Evolutionary conservation across 2,888 invertebrate genomes (phyloP).

Genomic region (Leptothorax acervorum): DNA sequence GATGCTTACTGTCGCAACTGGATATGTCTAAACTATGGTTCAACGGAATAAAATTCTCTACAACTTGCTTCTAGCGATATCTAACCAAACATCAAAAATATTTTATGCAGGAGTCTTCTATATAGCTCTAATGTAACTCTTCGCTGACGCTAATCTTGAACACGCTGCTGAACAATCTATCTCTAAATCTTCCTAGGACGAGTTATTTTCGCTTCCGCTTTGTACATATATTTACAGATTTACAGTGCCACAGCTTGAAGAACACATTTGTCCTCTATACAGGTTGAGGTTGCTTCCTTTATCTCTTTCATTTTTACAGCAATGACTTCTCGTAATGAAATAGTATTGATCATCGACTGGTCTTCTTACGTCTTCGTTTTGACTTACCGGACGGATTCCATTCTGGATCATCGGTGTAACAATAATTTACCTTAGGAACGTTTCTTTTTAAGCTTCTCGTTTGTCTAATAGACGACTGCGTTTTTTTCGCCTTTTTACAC

Average conservation of each 20-base stretch:
- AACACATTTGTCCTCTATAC: conserved; percentile 49
- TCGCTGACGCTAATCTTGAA: conserved; percentile 60
- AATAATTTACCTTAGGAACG: conserved; percentile 82
- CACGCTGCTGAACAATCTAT: conserved; percentile 56
- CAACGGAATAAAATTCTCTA: conserved; percentile 50
- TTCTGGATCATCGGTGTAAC: conserved; percentile 82
- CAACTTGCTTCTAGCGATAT: conserved; percentile 48
- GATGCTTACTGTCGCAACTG: neutral
- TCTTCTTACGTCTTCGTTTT: conserved; percentile 80
- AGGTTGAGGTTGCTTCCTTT: conserved; percentile 29
- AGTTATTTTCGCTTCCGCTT: conserved; percentile 41
- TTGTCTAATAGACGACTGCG: conserved; percentile 69
- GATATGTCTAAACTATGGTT: neutral
- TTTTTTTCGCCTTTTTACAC: conserved; percentile 68
- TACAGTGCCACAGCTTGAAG: conserved; percentile 61
- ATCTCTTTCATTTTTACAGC: conserved; percentile 57
- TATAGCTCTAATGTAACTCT: conserved; percentile 52
- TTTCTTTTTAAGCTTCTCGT: conserved; percentile 82
- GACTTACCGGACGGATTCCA: conserved; percentile 81
- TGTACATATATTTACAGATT: conserved; percentile 68
- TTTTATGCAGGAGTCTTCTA: conserved; percentile 40
- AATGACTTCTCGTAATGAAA: conserved; percentile 64
- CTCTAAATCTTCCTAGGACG: conserved; percentile 57
- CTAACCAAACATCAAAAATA: conserved; percentile 56
- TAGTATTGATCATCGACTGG: conserved; percentile 80